These are phyloP conservation scores for Myotis vivesi DNA, from an alignment of 2,797 vertebrate genomes.

Conservation along the genomic window DNA sequence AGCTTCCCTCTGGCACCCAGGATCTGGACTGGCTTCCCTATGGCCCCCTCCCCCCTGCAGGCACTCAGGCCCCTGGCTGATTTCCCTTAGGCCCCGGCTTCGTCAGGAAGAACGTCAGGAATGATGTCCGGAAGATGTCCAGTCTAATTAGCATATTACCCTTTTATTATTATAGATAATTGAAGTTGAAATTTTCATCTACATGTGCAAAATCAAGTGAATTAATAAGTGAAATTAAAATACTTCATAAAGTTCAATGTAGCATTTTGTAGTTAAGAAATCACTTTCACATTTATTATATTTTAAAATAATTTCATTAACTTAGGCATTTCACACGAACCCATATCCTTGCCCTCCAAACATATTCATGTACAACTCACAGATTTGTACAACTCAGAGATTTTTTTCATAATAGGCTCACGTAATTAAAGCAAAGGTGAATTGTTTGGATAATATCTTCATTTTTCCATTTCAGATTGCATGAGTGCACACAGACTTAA, in stretches of 20 bases:
- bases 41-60: no score
- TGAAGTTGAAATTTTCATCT: not conserved
- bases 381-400: not conserved
- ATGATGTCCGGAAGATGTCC: no score
- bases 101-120: no score
- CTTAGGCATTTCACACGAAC: not conserved
- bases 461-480: conserved; percentile 18
- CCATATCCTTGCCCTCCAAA: not conserved
- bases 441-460: not conserved
- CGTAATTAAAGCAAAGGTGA: not conserved
- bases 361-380: not conserved
- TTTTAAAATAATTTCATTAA: conserved; percentile 29
- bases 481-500: not conserved
- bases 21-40: no score
- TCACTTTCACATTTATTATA: not conserved
- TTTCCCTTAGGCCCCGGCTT: no score
- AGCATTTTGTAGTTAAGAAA: conserved; percentile 29
- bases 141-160: no score
- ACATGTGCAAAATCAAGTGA: conserved; percentile 13
- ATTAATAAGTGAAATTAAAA: not conserved
- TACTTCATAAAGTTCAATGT: not conserved
- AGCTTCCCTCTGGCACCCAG: no score
- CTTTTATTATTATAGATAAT: not conserved
- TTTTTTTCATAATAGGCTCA: not conserved
- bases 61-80: no score